Percentiles rank a stretch among this genome's conserved stretches.
phyloP scores from a whole-genome alignment of 1,140 invertebrate species.

The Neodiprion lecontei region DNA sequence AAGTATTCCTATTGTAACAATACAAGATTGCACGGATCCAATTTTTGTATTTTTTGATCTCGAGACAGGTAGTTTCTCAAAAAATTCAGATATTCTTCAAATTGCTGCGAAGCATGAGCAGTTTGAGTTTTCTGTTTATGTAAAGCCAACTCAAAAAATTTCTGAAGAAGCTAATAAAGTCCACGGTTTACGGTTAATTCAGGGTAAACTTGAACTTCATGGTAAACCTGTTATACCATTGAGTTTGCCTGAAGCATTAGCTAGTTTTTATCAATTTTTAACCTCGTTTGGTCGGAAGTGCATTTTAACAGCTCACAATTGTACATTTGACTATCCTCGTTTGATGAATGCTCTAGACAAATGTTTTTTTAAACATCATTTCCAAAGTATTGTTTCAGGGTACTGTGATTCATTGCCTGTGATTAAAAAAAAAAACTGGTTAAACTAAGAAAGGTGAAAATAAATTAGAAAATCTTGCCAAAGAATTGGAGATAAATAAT shows the following conservation, averaged over 20 bases:
- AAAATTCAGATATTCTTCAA: constrained; percentile 26
- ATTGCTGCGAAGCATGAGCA: constrained; percentile 21
- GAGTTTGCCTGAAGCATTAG: constrained; percentile 18
- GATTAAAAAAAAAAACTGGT: constrained; percentile 11
- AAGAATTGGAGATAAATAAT: constrained; percentile 11
- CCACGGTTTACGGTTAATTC: constrained; percentile 17
- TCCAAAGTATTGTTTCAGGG: constrained; percentile 10
- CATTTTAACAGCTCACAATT: constrained; percentile 28
- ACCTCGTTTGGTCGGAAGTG: constrained; percentile 20
- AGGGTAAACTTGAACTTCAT: constrained; percentile 9
- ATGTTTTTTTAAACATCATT: constrained; percentile 24
- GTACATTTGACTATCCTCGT: constrained; percentile 24
- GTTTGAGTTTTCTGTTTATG: constrained; percentile 25
- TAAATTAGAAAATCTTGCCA: constrained; percentile 23
- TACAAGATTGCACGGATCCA: constrained; percentile 18
- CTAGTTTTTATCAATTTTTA: constrained; percentile 25
- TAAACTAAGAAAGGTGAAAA: constrained; percentile 3
- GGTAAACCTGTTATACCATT: constrained; percentile 9
- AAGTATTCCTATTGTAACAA: constrained; percentile 20
- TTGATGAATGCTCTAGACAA: constrained; percentile 25
- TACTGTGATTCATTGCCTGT: constrained; percentile 18
- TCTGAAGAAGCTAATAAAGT: constrained; percentile 24
- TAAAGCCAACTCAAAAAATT: constrained; percentile 22
- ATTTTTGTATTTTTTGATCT: constrained; percentile 25
- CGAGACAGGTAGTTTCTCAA: constrained; percentile 25